Percentiles rank a stretch among this genome's conserved stretches.
These are phyloP conservation scores for Emydura subglobosa DNA, from an alignment of 2,113 vertebrate species.

Conservation along the genomic window DNA sequence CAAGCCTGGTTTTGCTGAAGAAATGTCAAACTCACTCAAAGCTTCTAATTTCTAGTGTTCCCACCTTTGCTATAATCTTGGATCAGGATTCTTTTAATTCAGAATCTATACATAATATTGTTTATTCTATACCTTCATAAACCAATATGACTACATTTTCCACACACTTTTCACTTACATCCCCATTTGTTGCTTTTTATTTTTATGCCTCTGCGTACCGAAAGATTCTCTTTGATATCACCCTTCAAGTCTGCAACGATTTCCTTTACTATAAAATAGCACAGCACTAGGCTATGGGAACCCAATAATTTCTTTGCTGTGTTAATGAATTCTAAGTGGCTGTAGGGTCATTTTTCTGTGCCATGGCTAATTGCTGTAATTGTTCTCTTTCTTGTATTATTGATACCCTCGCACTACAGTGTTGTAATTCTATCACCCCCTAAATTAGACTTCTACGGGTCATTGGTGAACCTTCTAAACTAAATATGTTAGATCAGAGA, in stretches of 20 bases:
- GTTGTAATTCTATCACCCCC: slow-evolving; percentile 28
- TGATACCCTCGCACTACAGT: neutral
- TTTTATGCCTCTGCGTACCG: neutral
- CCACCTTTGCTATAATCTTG: neutral
- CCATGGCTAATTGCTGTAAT: slow-evolving; percentile 49
- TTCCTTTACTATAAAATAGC: slow-evolving; percentile 12
- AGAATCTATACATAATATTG: neutral
- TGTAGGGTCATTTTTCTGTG: neutral
- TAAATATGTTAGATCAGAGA: slow-evolving; percentile 28
- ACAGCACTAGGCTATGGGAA: neutral
- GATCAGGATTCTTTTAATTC: neutral
- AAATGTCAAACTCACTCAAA: neutral
- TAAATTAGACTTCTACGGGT: slow-evolving; percentile 33
- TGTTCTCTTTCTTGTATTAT: slow-evolving; percentile 61
- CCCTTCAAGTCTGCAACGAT: neutral
- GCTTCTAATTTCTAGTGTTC: neutral
- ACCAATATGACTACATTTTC: neutral
- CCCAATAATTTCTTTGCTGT: slow-evolving; percentile 3
- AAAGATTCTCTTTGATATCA: slow-evolving; percentile 24
- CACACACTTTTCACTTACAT: neutral
- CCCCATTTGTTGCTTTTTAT: neutral
- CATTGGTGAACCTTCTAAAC: slow-evolving; percentile 6
- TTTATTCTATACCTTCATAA: neutral
- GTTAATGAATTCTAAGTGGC: slow-evolving; percentile 17
- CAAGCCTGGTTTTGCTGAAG: neutral